Conservation (phyloP, 1,140 invertebrate species). For the Wasmannia auropunctata region DNA sequence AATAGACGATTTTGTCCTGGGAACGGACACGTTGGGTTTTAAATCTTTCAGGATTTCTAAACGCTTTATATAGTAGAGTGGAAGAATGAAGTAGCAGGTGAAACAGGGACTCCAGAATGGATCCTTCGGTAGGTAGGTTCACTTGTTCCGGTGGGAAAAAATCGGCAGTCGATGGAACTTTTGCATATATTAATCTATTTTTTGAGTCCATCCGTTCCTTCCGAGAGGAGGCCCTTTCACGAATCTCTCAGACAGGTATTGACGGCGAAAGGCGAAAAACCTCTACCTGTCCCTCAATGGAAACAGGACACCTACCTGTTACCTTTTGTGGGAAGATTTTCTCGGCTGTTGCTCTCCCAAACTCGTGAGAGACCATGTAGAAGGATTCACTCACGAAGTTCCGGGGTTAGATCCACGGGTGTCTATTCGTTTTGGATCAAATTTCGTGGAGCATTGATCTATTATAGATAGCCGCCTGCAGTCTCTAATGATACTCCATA, state of each 20-base stretch:
- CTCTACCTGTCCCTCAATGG: conserved; percentile 83
- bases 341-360: conserved; percentile 66
- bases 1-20: conserved; percentile 25
- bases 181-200: conserved; percentile 85
- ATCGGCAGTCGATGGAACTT: conserved; percentile 67
- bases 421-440: conserved; percentile 57
- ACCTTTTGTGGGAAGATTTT: conserved; percentile 81
- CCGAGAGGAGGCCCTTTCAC: conserved; percentile 66
- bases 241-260: conserved; percentile 57
- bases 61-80: background rate
- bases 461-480: conserved; percentile 49
- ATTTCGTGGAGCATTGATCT: conserved; percentile 67
- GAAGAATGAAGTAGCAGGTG: conserved; percentile 76
- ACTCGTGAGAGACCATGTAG: conserved; percentile 73
- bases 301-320: conserved; percentile 83
- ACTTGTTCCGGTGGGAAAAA: conserved; percentile 82
- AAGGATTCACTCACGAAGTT: conserved; percentile 64
- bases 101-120: conserved; percentile 65
- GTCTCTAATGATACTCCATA: background rate
- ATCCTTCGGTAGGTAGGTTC: conserved; percentile 38
- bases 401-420: conserved; percentile 51
- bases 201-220: conserved; percentile 74
- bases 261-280: conserved; percentile 66
- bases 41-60: conserved; percentile 44
- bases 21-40: conserved; percentile 48